Conservation (phyloP, 2,113 vertebrate genomes). For the Siniperca chuatsi region DNA sequence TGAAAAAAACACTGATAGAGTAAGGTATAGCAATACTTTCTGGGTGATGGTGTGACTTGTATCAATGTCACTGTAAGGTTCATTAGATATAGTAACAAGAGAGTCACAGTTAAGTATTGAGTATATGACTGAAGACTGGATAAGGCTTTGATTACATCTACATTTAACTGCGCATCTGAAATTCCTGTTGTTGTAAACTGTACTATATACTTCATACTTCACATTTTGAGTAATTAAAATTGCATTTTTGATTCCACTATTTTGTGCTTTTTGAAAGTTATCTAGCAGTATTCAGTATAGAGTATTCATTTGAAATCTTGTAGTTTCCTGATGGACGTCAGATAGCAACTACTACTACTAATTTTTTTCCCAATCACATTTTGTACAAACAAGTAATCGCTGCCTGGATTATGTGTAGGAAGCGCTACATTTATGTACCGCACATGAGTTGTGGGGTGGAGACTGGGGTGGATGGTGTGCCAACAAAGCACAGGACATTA, state of each 20-base stretch:
- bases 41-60: conserved; percentile 10
- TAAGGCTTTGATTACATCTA: background rate
- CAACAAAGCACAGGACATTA: background rate
- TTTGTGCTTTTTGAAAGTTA: background rate
- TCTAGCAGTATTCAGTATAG: background rate
- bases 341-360: background rate
- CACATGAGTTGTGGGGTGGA: background rate
- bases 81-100: background rate
- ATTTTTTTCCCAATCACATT: background rate
- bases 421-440: background rate
- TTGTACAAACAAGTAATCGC: background rate
- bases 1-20: background rate
- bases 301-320: background rate
- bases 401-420: background rate
- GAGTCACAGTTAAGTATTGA: background rate
- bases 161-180: background rate
- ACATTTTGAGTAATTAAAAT: background rate
- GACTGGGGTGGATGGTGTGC: no score
- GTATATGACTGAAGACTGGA: background rate
- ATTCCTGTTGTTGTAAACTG: background rate
- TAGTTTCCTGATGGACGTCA: background rate
- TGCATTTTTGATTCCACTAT: background rate
- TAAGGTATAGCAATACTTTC: background rate
- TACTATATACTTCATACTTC: background rate
- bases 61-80: background rate